Conservation (phyloP, 2,113 vertebrate species). For the Dromaius novaehollandiae region DNA sequence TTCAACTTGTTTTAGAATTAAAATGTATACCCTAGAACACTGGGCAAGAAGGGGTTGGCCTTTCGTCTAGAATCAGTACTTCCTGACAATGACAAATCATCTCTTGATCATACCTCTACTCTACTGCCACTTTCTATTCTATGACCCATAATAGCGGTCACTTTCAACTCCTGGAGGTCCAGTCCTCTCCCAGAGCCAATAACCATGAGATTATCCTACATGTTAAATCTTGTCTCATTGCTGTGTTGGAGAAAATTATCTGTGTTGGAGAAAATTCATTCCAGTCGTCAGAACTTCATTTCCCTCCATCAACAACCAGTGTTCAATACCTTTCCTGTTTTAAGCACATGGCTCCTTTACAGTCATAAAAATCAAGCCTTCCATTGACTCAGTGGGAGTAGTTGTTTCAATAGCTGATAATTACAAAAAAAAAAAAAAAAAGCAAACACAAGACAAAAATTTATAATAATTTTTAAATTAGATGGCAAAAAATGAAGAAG, state of each 20-base stretch:
- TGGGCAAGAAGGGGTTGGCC: not conserved
- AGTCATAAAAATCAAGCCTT: not conserved
- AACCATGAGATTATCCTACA: not conserved
- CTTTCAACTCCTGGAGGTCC: not conserved
- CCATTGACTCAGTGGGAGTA: not conserved
- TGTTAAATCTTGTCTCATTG: not conserved
- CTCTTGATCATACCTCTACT: not conserved
- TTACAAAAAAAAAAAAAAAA: not conserved
- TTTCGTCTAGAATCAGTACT: not conserved
- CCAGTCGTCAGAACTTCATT: not conserved
- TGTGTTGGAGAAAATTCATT: not conserved
- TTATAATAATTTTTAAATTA: not conserved
- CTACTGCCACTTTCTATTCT: not conserved
- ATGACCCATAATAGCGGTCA: fast-evolving
- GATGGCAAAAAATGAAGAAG: not conserved
- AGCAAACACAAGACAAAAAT: not conserved
- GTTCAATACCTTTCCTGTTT: not conserved
- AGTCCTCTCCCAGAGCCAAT: not conserved
- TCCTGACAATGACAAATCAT: not conserved
- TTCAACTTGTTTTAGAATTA: not conserved
- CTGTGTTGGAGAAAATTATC: not conserved
- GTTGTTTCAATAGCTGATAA: not conserved
- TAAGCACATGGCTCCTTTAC: not conserved
- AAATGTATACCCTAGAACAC: not conserved
- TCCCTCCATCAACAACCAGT: not conserved